Evolutionary conservation across 1,140 invertebrate species (phyloP), one percentile per base, ranked within the genome.

Genomic region (Bombus balteatus): DNA sequence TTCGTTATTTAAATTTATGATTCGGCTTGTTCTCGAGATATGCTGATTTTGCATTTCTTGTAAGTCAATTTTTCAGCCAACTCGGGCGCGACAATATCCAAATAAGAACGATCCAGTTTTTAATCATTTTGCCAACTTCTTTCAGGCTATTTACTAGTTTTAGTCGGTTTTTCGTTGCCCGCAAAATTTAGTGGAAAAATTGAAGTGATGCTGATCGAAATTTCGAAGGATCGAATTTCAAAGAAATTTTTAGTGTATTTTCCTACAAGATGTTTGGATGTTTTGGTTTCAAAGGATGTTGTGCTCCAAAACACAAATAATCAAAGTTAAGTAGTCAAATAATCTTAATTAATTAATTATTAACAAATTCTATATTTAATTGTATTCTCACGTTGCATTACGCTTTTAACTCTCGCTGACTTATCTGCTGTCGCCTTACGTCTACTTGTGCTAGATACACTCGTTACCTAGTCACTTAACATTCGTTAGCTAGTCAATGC

Each of bases 1-100:
- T 22, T 43, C 4, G 15, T 9, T 53, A 83, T 83, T 83, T 53
- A 65, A 75, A 76, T 83, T 83, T 65, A 76, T 66, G 72, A 76
- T 81, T 71, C 66, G 43, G 13, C 25, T 25, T 6, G 34, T 80
- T 37, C 41, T 18, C 66, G 34, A 53, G 47, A 47, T 71, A 22
- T 39, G 37, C 32, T 32, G 43, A 71, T 71, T 71, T 70, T 81
- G 66, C 78, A 71, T 71, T 81, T n/a, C 34, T n/a, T 47, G n/a
- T 41, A 12, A 28, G 12, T 32, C 43, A 41, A 80, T 65, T 70
- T 81, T 71, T 15, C 3, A 53, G 41, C 25, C n/a, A 70, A 18
- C 41, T 37, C 10, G 25, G 1, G 0, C 12, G 13, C 70, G 28
- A 13, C 28, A 13, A n/a, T 75, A 57, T 57, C 13, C 25, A 75